phyloP scores from a whole-genome alignment of 2,113 vertebrate species.

The Chloroceryle aenea region DNA sequence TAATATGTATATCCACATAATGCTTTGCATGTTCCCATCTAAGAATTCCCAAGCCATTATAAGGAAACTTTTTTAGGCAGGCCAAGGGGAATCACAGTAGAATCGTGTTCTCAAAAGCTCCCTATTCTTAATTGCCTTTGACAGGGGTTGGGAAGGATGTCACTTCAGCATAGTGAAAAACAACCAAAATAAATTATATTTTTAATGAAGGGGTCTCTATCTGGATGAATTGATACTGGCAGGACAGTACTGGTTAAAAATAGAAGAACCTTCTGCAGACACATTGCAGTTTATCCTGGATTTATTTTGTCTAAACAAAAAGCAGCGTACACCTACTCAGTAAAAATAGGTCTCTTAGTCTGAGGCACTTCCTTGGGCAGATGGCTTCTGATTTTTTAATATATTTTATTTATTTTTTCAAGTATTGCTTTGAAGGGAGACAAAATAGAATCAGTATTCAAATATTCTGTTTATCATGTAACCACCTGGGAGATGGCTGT shows the following conservation, averaged over 20 bases:
- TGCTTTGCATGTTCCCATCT: not conserved
- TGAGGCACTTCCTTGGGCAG: not conserved
- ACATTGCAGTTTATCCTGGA: not conserved
- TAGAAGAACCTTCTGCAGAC: not conserved
- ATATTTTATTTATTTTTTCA: not conserved
- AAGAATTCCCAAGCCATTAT: not conserved
- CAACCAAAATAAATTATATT: conserved; percentile 17
- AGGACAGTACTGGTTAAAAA: conserved; percentile 18
- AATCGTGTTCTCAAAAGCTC: not conserved
- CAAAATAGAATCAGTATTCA: not conserved
- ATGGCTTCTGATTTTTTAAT: not conserved
- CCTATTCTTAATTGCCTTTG: conserved; percentile 9
- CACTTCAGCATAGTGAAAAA: not conserved
- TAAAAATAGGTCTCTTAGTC: not conserved
- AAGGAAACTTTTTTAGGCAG: not conserved
- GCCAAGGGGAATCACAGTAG: fast-evolving
- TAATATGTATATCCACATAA: not conserved
- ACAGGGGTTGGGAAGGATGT: conserved; percentile 9
- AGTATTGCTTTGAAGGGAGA: not conserved
- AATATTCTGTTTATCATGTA: not conserved
- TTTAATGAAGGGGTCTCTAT: conserved; percentile 24
- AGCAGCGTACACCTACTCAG: not conserved
- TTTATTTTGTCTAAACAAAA: not conserved
- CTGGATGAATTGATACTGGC: not conserved
- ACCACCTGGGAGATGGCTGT: not conserved